A percentile compares a stretch with the other conserved stretches of the same genome.
Evolutionary conservation across 2,113 vertebrate species (phyloP).

Genomic region (Perca schrenkii): DNA sequence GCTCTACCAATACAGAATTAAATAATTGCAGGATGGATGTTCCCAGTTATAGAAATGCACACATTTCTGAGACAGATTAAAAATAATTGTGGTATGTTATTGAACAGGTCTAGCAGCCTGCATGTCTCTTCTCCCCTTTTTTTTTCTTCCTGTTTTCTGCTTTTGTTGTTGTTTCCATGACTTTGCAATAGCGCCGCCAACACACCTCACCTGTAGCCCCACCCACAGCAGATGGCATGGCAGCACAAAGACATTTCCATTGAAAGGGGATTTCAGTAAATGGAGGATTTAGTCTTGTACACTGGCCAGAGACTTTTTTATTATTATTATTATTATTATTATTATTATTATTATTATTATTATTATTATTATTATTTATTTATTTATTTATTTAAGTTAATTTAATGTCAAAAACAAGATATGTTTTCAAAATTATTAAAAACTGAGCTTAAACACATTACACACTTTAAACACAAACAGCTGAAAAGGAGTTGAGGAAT

Average conservation of each 20-base stretch:
- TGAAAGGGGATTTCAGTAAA: constrained; percentile 12
- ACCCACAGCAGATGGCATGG: constrained; percentile 31
- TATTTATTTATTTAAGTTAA: not conserved
- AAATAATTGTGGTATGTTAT: not conserved
- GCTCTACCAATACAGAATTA: not conserved
- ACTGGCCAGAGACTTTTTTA: not conserved
- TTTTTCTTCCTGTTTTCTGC: constrained; percentile 26
- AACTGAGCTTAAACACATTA: no score
- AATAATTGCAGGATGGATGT: not conserved
- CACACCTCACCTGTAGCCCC: constrained; percentile 28
- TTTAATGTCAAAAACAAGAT: not conserved
- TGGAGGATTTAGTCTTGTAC: not conserved
- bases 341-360: not conserved
- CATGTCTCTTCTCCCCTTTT: not conserved
- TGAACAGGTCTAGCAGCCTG: constrained; percentile 1
- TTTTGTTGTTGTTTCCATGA: constrained; percentile 26
- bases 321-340: not conserved
- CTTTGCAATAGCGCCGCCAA: not conserved
- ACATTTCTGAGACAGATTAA: not conserved
- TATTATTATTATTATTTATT: no score
- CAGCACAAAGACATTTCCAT: not conserved
- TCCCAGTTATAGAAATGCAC: not conserved
- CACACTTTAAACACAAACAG: not conserved
- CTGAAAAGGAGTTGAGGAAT: not conserved
- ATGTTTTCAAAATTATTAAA: not conserved